Conservation (phyloP, 2,888 invertebrate species). For the Cantharis flavilabris region DNA sequence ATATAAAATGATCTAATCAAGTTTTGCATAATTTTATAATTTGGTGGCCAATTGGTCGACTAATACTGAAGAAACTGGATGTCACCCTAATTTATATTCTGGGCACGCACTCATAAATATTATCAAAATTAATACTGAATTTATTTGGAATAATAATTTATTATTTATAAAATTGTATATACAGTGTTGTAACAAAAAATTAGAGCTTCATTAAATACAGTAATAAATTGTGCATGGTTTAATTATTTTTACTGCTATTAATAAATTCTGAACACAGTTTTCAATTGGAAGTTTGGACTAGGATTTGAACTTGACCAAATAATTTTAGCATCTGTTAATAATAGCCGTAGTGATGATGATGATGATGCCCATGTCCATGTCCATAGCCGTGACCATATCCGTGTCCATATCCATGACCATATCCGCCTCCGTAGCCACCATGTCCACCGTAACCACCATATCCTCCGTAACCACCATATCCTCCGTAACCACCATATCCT, state of each 20-base stretch:
- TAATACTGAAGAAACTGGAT: neutral
- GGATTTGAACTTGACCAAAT: neutral
- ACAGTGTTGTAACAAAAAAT: neutral
- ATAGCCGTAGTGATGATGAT: neutral
- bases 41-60: neutral
- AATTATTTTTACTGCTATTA: neutral
- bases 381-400: neutral
- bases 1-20: neutral
- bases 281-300: neutral
- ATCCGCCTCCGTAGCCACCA: neutral
- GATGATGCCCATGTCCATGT: neutral
- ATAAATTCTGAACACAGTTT: neutral
- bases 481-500: neutral
- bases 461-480: slow-evolving; percentile 4
- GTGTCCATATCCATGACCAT: neutral
- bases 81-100: neutral
- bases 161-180: neutral
- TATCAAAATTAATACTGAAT: neutral
- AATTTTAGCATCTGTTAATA: neutral
- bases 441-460: neutral
- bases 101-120: neutral
- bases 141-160: neutral
- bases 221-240: neutral
- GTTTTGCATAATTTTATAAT: neutral
- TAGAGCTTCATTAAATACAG: neutral